phyloP scores from a whole-genome alignment of 2,113 vertebrate species.

The Tricholaema leucomelas region DNA sequence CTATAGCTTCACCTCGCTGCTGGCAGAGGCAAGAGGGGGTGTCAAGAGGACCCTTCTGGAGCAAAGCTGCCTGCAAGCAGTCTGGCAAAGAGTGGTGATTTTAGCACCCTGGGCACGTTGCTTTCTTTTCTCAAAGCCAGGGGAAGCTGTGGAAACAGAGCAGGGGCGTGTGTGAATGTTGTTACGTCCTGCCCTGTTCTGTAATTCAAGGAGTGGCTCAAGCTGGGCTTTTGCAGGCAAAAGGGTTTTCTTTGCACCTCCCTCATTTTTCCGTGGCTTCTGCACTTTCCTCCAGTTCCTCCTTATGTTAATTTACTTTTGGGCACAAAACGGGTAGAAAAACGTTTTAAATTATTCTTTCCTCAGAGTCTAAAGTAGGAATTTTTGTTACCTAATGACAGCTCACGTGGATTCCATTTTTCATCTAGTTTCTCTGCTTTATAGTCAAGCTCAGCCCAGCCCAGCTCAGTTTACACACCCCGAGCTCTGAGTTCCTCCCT shows the following conservation, averaged over 20 bases:
- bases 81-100: background rate
- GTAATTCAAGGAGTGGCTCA: background rate
- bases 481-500: background rate
- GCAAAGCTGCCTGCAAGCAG: background rate
- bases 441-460: rapidly evolving
- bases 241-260: background rate
- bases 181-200: background rate
- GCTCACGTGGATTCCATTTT: background rate
- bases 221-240: background rate
- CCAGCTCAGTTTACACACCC: background rate
- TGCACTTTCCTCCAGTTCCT: background rate
- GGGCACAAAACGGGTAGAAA: background rate
- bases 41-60: rapidly evolving
- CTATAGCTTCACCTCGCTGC: background rate
- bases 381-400: background rate
- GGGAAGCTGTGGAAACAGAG: background rate
- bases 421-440: background rate
- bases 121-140: background rate
- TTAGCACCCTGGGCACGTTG: rapidly evolving
- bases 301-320: background rate
- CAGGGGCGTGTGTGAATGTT: no score
- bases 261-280: background rate
- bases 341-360: background rate
- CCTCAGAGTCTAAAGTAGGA: background rate
- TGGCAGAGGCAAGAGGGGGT: background rate